Percentiles rank a stretch among this genome's conserved stretches.
Evolutionary conservation across 35 echinoderm and acorn worm genomes (phyloP).

Genomic region (Chiridota heheva): DNA sequence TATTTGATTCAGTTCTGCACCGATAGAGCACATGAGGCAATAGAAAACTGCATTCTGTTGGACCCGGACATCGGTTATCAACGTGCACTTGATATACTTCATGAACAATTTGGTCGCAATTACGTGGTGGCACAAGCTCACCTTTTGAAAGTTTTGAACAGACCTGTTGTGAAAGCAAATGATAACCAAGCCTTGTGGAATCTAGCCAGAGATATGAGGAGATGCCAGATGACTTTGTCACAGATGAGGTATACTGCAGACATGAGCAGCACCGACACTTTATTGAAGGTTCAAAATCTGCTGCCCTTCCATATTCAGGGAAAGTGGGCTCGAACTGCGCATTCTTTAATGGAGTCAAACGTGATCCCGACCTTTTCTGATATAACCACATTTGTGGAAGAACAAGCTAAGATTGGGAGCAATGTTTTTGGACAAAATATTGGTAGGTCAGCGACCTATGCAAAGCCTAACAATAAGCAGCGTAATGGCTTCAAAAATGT

Average conservation of each 20-base stretch:
- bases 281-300: constrained; percentile 24
- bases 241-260: constrained; percentile 47
- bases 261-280: constrained; percentile 30
- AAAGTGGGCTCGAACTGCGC: constrained; percentile 10
- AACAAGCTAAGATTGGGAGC: constrained; percentile 32
- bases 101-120: constrained; percentile 17
- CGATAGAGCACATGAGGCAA: not conserved
- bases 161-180: constrained; percentile 9
- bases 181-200: constrained; percentile 22
- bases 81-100: constrained; percentile 13
- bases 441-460: not conserved
- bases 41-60: constrained; percentile 24
- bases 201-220: constrained; percentile 41
- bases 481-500: too few species aligned
- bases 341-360: constrained; percentile 7
- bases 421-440: constrained; percentile 40
- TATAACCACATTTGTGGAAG: constrained; percentile 46
- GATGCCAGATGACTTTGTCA: constrained; percentile 29
- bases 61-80: constrained; percentile 6
- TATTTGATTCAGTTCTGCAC: constrained; percentile 34
- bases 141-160: constrained; percentile 1
- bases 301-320: constrained; percentile 17
- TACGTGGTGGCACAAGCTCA: constrained; percentile 1
- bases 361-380: constrained; percentile 26
- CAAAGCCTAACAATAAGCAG: too few species aligned